Evolutionary conservation across 2,888 invertebrate genomes (phyloP), one percentile per base, ranked within the genome.

Genomic region (Cataglyphis livida): DNA sequence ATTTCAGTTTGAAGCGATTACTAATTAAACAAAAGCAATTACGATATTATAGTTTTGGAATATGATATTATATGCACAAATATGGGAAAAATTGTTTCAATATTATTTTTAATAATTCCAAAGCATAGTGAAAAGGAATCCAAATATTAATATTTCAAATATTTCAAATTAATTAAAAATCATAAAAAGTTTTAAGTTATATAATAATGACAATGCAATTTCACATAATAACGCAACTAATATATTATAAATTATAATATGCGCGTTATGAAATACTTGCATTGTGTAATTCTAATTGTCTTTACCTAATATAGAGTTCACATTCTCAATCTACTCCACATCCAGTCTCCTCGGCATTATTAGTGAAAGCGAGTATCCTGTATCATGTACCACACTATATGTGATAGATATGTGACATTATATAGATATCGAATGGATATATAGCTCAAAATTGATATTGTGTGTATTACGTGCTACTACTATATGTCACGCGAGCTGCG

Each of bases 401-500:
- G 44, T 70, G 32, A 70, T 59, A 59, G 57, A 71, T 71, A 79
- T 41, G 35, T 71, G 73, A 44, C 35, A 59, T 71, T 71, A 71
- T 71, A 59, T 35, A 71, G 44, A 44, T 71, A 79, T 59, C 57
- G 25, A 59, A 71, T 41, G 41, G 59, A 59, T 79, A 79, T 25
- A 79, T 68, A 68, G 70, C 68, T 79, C 71, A 71, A 70, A 79
- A 79, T 78, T 59, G 71, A 70, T 79, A 70, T 18, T 71, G 59
- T 71, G 44, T 59, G 32, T 44, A 78, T 70, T 44, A 48, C 25
- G 71, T 79, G 21, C 59, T 71, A 79, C 59, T 71, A 79, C 71
- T 79, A 71, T 21, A 15, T 44, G 71, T 71, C 78, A 44, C 78
- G 25, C 59, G 78, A 59, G 59, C 12, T 35, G 35, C 25, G 44